Conservation (phyloP, 2,113 vertebrate species). For the Hemichromis elongatus region DNA sequence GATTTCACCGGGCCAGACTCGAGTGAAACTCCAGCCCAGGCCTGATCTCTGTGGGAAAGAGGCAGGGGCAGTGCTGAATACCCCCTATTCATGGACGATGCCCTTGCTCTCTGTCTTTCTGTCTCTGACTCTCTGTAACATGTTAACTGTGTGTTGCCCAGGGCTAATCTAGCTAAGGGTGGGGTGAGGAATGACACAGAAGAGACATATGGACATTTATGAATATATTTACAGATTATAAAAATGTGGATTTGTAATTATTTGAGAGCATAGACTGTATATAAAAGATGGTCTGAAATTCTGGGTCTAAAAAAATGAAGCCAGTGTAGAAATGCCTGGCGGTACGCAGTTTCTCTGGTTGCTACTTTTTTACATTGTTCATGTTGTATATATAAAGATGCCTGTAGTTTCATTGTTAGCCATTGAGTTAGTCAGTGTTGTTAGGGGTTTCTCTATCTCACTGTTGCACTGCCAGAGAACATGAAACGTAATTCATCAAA, state of each 20-base stretch:
- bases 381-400: background rate
- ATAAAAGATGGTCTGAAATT: background rate
- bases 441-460: background rate
- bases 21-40: conserved; percentile 52
- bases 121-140: background rate
- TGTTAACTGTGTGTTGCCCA: conserved; percentile 35
- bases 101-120: background rate
- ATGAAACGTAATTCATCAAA: background rate
- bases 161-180: background rate
- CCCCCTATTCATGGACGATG: conserved; percentile 37
- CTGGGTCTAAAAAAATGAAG: no score
- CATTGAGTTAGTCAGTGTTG: background rate
- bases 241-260: background rate
- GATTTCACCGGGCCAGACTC: conserved; percentile 35
- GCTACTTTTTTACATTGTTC: background rate
- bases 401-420: background rate
- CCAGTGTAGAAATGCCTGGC: background rate
- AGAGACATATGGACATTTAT: background rate
- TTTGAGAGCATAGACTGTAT: background rate
- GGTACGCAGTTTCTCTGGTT: background rate
- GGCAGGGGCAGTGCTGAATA: conserved; percentile 30
- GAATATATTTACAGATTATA: background rate
- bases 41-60: conserved; percentile 40
- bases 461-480: background rate
- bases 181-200: background rate